Evolutionary conservation across 2,888 invertebrate species (phyloP).

Genomic region (Callimorpha dominula): DNA sequence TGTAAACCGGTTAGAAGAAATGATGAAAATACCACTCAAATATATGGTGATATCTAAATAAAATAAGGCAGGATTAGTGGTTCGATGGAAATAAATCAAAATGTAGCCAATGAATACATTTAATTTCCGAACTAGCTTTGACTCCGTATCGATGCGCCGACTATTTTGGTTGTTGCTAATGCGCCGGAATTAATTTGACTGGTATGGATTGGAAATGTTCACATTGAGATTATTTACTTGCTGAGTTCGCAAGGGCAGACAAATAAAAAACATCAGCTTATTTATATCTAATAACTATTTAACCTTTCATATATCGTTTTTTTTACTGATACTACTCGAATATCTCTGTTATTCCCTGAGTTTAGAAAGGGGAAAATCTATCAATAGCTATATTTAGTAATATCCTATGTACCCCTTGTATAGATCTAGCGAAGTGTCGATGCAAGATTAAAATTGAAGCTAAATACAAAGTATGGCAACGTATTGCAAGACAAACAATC

Average conservation of each 20-base stretch:
- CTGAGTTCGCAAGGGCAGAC: not conserved
- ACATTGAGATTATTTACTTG: not conserved
- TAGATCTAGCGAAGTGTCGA: not conserved
- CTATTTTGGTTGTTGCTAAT: conserved; percentile 66
- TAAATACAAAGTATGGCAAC: not conserved
- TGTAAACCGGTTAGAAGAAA: conserved; percentile 29
- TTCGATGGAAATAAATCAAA: conserved; percentile 67
- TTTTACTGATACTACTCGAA: too few species aligned
- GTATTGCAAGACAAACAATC: too few species aligned
- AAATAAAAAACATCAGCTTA: not conserved
- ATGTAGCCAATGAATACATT: conserved; percentile 70
- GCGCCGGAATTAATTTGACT: conserved; percentile 63
- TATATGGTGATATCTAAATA: conserved; percentile 42
- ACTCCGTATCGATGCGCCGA: conserved; percentile 58
- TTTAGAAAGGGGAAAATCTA: too few species aligned
- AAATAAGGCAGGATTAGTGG: conserved; percentile 52
- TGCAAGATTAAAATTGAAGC: not conserved
- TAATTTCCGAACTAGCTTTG: conserved; percentile 71
- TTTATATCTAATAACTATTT: too few species aligned
- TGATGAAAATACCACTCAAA: conserved; percentile 38
- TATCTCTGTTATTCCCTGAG: too few species aligned
- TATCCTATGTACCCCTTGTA: too few species aligned
- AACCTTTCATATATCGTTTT: too few species aligned
- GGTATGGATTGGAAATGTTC: conserved; percentile 40
- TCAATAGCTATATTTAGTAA: too few species aligned